Conservation (phyloP, 2,113 vertebrate genomes). For the Hippocampus barbouri region DNA sequence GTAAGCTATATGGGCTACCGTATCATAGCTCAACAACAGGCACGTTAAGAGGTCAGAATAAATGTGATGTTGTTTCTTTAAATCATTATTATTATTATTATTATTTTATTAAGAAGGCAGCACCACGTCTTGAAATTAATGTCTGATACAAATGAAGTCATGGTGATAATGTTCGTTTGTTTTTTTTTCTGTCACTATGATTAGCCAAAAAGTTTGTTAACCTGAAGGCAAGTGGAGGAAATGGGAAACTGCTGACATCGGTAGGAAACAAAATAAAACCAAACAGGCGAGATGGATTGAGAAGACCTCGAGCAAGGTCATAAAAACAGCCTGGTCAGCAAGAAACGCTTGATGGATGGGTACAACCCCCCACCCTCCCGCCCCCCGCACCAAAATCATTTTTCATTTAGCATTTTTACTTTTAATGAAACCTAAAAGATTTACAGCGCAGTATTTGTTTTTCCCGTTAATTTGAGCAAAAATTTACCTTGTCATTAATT, state of each 20-base stretch:
- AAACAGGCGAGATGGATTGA: slow-evolving; percentile 9
- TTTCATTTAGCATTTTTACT: no score
- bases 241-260: slow-evolving; percentile 25
- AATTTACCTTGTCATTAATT: no score
- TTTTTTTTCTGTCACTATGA: not conserved
- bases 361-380: not conserved
- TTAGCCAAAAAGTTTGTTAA: not conserved
- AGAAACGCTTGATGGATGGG: slow-evolving; percentile 1
- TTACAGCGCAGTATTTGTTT: not conserved
- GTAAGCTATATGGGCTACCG: not conserved
- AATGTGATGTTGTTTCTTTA: not conserved
- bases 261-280: slow-evolving; percentile 7
- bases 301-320: slow-evolving; percentile 13
- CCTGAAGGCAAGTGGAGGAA: not conserved
- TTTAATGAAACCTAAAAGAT: not conserved
- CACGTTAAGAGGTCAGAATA: slow-evolving; percentile 1
- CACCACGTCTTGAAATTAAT: not conserved
- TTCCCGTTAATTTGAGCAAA: no score
- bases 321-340: slow-evolving; percentile 31
- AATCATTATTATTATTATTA: no score
- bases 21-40: not conserved
- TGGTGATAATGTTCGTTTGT: not conserved
- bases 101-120: not conserved
- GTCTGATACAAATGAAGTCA: not conserved
- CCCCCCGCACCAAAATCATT: no score